Percentiles rank a stretch among this genome's conserved stretches.
phyloP scores from a whole-genome alignment of 2,113 vertebrate genomes.

The Gymnorhina tibicen region DNA sequence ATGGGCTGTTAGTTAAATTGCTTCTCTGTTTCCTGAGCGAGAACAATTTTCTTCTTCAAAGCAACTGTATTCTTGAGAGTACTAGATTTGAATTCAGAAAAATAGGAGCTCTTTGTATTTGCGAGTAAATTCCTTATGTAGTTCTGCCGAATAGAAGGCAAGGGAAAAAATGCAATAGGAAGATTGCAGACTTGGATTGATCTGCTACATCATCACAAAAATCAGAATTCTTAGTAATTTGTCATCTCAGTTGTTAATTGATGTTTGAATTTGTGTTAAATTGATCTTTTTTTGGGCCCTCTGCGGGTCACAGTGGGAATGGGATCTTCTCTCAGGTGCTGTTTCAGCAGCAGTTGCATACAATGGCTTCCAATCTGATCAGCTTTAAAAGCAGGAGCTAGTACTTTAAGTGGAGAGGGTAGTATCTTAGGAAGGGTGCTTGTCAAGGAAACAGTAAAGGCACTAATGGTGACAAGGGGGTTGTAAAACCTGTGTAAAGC shows the following conservation, averaged over 20 bases:
- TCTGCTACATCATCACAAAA: not conserved
- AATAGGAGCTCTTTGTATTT: not conserved
- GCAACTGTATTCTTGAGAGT: not conserved
- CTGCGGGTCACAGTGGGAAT: accelerated
- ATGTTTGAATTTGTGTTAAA: not conserved
- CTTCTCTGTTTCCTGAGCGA: not conserved
- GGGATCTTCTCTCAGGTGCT: not conserved
- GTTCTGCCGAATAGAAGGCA: not conserved
- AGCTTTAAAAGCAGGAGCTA: not conserved
- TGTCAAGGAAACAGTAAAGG: not conserved
- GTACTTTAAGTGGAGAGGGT: not conserved
- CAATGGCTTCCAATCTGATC: accelerated
- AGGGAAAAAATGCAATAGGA: not conserved
- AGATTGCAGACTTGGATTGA: not conserved
- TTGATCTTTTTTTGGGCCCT: not conserved
- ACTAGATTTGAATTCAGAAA: not conserved
- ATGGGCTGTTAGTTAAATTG: not conserved
- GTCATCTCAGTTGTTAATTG: not conserved
- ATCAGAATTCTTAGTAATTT: not conserved
- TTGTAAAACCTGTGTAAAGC: not conserved
- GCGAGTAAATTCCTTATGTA: not conserved
- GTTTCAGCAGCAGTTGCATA: not conserved
- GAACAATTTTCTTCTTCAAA: conserved; percentile 2
- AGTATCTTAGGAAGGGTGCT: not conserved
- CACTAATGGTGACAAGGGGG: not conserved